phyloP scores from a whole-genome alignment of 1,140 invertebrate species.

The Ceratina australensis region DNA sequence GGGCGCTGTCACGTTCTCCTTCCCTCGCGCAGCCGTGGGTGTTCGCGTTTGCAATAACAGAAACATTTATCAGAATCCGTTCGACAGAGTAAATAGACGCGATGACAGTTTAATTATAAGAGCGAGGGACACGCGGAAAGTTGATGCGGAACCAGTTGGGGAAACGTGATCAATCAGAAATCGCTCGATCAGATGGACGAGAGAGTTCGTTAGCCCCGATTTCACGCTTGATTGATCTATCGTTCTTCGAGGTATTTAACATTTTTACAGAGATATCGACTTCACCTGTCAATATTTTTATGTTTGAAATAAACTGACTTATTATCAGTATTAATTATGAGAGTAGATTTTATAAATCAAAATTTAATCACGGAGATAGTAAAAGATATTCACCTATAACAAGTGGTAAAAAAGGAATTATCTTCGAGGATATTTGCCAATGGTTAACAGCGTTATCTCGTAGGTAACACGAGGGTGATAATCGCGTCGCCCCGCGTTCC shows the following conservation, averaged over 20 bases:
- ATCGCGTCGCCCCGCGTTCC: constrained; percentile 40
- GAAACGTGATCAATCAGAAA: neutral
- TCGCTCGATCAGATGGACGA: neutral
- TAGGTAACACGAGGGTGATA: constrained; percentile 47
- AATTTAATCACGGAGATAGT: too few species aligned
- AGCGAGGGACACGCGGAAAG: constrained; percentile 3
- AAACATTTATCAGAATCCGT: constrained; percentile 68
- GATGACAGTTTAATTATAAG: constrained; percentile 58
- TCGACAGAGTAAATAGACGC: constrained; percentile 65
- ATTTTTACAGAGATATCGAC: neutral
- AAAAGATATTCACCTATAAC: too few species aligned
- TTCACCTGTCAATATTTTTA: too few species aligned
- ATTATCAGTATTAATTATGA: too few species aligned
- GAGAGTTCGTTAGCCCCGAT: neutral
- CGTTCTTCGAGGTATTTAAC: neutral
- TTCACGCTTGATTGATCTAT: neutral
- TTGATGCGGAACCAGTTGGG: too few species aligned
- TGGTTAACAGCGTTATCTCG: constrained; percentile 5
- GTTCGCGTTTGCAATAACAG: constrained; percentile 57
- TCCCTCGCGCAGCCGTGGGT: too few species aligned
- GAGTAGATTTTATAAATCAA: too few species aligned
- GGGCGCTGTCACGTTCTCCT: constrained; percentile 3
- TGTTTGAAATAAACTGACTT: too few species aligned
- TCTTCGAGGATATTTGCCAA: neutral
- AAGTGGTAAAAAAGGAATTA: neutral